These are phyloP conservation scores for Heterohyrax brucei DNA, from an alignment of 2,797 vertebrate genomes.

Conservation along the genomic window DNA sequence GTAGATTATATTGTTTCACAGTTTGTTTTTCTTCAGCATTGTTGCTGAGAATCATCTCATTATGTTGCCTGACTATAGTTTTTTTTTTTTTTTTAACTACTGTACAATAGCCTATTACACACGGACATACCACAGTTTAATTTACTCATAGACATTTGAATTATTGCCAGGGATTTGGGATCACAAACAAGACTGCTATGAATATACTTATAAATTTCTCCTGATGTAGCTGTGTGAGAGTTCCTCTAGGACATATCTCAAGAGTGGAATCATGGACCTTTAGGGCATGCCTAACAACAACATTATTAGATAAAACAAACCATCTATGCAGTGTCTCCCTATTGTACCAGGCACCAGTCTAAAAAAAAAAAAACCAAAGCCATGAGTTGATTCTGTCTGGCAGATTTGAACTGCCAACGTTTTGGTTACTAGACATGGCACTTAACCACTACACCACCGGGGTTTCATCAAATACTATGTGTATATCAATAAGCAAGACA, in stretches of 20 bases:
- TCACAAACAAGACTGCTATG: too few species aligned
- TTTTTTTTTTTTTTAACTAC: background rate
- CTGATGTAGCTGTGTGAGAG: too few species aligned
- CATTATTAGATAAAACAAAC: background rate
- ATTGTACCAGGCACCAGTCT: background rate
- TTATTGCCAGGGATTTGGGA: too few species aligned
- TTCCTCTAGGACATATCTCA: background rate
- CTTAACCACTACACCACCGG: too few species aligned
- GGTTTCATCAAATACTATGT: background rate
- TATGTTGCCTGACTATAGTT: background rate
- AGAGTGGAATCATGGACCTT: background rate
- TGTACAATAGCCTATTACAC: background rate
- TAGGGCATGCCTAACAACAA: background rate
- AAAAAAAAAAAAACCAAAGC: background rate
- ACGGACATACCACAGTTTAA: too few species aligned
- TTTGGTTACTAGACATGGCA: too few species aligned
- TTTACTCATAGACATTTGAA: too few species aligned
- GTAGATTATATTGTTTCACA: background rate
- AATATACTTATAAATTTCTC: too few species aligned
- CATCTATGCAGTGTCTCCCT: background rate
- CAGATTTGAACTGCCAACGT: too few species aligned
- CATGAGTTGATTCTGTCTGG: too few species aligned
- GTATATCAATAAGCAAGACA: background rate
- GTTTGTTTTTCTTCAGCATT: background rate
- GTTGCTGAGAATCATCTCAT: background rate